Evolutionary conservation across 2,113 vertebrate species (phyloP).

Genomic region (Psilopogon haemacephalus): DNA sequence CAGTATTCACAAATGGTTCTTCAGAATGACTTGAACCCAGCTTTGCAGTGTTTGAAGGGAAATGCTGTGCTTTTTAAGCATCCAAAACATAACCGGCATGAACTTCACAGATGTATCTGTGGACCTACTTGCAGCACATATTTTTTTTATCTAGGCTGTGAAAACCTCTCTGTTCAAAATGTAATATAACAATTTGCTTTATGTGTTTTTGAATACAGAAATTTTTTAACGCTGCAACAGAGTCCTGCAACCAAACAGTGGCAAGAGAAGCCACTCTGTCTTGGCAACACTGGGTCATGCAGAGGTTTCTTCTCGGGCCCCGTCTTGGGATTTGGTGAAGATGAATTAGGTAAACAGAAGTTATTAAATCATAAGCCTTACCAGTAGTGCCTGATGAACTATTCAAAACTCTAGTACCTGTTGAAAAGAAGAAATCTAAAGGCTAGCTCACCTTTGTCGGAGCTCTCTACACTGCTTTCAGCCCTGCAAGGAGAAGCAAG

Average conservation of each 20-base stretch:
- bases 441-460: not conserved
- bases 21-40: not conserved
- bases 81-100: not conserved
- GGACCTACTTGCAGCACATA: not conserved
- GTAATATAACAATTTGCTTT: slow-evolving; percentile 28
- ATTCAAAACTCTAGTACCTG: not conserved
- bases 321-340: slow-evolving; percentile 95
- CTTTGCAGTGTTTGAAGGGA: not conserved
- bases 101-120: not conserved
- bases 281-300: slow-evolving; percentile 86
- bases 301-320: slow-evolving; percentile 88
- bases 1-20: not conserved
- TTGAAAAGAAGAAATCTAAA: not conserved
- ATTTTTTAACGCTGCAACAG: slow-evolving; percentile 94
- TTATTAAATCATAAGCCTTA: not conserved
- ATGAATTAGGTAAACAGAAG: slow-evolving; percentile 86
- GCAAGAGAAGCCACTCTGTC: slow-evolving; percentile 94
- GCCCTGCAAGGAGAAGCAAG: not conserved
- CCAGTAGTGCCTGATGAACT: not conserved
- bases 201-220: slow-evolving; percentile 80
- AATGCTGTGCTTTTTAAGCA: not conserved
- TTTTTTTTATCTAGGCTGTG: not conserved
- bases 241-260: slow-evolving; percentile 84
- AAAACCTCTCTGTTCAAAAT: not conserved
- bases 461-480: not conserved